These are phyloP conservation scores for Crenichthys baileyi DNA, from an alignment of 2,797 vertebrate species.

Conservation along the genomic window DNA sequence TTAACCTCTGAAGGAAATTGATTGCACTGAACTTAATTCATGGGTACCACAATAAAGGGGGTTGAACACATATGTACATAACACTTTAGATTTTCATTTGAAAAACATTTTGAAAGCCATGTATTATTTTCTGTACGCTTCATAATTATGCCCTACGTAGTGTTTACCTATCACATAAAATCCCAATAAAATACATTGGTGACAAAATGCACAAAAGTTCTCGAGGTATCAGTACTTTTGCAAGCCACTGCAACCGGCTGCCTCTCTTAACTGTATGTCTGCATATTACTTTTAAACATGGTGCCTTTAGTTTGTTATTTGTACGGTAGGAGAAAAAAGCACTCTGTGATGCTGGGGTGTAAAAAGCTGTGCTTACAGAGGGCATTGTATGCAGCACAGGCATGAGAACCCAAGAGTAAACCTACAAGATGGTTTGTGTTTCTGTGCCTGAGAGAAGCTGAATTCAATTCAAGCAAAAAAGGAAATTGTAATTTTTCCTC, in stretches of 20 bases:
- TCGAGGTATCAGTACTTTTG: not conserved
- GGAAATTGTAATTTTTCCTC: conserved; percentile 6
- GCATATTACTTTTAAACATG: not conserved
- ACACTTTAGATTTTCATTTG: not conserved
- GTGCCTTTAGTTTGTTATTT: conserved; percentile 7
- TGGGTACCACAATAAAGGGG: not conserved
- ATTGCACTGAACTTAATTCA: not conserved
- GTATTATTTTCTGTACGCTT: not conserved
- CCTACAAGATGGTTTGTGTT: conserved; percentile 35
- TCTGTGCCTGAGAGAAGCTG: conserved; percentile 28
- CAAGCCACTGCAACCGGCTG: not conserved
- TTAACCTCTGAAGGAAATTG: not conserved
- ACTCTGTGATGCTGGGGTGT: conserved; percentile 12
- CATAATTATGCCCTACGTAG: not conserved
- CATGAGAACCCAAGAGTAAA: conserved; percentile 14
- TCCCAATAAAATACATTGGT: not conserved
- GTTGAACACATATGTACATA: not conserved
- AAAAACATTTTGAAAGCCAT: not conserved
- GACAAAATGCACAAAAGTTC: not conserved
- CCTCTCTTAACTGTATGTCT: not conserved
- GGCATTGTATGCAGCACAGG: conserved; percentile 65
- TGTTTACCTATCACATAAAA: not conserved
- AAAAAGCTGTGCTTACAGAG: conserved; percentile 28
- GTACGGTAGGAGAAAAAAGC: conserved; percentile 24
- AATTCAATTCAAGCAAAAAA: conserved; percentile 34